Percentiles rank a stretch among this genome's conserved stretches.
phyloP scores from a whole-genome alignment of 2,797 vertebrate genomes.

The Columba guinea region DNA sequence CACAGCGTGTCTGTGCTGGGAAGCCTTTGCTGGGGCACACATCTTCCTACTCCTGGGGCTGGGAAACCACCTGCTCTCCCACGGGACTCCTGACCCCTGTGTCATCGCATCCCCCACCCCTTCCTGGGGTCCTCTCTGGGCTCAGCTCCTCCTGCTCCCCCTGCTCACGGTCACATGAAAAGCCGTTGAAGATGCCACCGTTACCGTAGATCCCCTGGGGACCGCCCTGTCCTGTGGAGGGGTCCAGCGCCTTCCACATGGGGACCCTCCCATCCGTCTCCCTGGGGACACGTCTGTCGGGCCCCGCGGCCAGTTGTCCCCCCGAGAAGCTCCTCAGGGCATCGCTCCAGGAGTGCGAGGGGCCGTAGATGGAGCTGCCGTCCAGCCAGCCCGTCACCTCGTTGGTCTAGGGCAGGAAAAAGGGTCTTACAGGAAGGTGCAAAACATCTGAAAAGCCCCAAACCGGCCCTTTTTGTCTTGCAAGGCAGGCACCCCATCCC shows the following conservation, averaged over 20 bases:
- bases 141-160: not conserved
- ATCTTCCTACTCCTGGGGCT: not conserved
- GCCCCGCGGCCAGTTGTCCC: constrained; percentile 80
- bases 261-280: constrained; percentile 55
- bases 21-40: accelerated
- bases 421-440: not conserved
- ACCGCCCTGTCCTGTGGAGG: constrained; percentile 79
- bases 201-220: constrained; percentile 84
- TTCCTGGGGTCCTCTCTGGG: not conserved
- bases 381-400: constrained; percentile 92
- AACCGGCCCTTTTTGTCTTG: not conserved
- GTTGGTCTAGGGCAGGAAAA: constrained; percentile 79
- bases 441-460: not conserved
- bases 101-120: not conserved
- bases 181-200: not conserved
- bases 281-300: constrained; percentile 75
- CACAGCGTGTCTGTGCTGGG: not conserved
- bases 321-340: constrained; percentile 85
- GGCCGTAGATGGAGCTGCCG: constrained; percentile 95
- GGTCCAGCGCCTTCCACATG: constrained; percentile 91
- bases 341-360: constrained; percentile 90
- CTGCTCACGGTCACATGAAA: not conserved
- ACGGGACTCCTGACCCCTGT: accelerated
- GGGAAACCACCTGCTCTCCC: not conserved
- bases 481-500: not conserved